Evolutionary conservation across 1,140 invertebrate genomes (phyloP), one percentile per base, ranked within the genome.

Genomic region (Xylocopa sonorina): DNA sequence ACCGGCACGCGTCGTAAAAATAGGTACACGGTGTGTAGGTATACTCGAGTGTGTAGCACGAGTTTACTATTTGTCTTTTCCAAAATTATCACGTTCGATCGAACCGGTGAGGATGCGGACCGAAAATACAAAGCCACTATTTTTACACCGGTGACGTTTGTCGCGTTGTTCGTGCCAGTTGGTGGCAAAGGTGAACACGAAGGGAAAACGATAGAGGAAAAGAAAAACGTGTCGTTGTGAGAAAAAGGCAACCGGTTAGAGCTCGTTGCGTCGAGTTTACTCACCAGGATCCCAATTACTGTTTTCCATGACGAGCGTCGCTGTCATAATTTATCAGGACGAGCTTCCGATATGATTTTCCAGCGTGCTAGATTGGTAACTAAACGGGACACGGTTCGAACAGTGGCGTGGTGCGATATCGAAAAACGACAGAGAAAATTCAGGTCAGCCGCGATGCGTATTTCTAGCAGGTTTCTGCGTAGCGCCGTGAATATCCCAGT

Each of bases 271-370:
- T n/a, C 5, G 10, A 12, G 21, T n/a, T 29, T 53, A 82, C 91
- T 94, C 90, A 95, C 95, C 93, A 89, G 94, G 94, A 93, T 95
- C 95, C 94, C 94, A 95, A 89, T 94, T 95, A 76, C 93, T 92
- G 87, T 94, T 94, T 79, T 94, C 94, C 93, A 95, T 95, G 91
- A 94, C 92, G 88, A 94, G 91, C 90, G 90, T 93, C 90, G 93
- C 93, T 92, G 93, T 94, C 94, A 94, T 94, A 90, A 90, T 93
- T 90, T 82, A 76, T 67, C 81, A 60, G 53, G 58, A 72, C 32
- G n/a, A 27, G 41, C n/a, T 24, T n/a, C 16, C 58, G 53, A 73
- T 41, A 55, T 14, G 60, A 16, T 60, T 62, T 79, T 41, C 46
- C 53, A 53, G 58, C 51, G 51, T 24, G 21, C 34, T 71, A 34